Conservation (phyloP, 30 jellyfish, hydroid and myxozoan genomes). For the Cassiopea andromeda region DNA sequence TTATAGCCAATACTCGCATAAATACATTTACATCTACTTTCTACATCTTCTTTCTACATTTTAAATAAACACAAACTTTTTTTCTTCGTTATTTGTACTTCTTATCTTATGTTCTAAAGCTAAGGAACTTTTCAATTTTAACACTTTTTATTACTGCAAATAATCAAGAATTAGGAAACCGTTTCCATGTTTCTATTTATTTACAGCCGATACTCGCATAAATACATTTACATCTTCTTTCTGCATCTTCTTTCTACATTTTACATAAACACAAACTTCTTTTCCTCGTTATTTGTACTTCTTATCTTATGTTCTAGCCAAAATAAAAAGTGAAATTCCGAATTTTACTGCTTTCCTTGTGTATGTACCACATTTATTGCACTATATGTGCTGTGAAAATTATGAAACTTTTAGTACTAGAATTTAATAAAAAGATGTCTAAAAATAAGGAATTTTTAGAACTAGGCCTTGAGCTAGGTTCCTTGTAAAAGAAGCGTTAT, state of each 20-base stretch:
- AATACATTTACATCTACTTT: neutral
- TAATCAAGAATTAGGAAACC: neutral
- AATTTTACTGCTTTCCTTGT: neutral
- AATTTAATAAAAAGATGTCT: neutral
- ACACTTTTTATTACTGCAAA: neutral
- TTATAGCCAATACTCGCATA: neutral
- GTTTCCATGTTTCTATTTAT: neutral
- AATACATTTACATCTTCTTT: neutral
- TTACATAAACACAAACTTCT: too few relatives aligned
- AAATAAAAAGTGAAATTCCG: neutral
- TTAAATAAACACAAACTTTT: too few relatives aligned
- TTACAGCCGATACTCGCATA: neutral
- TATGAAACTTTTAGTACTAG: neutral
- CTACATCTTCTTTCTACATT: neutral
- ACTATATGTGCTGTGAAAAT: neutral
- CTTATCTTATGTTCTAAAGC: neutral
- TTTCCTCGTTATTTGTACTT: too few relatives aligned
- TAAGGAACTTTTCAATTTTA: too few relatives aligned
- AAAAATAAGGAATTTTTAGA: neutral
- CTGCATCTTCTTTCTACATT: neutral
- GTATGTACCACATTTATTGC: neutral
- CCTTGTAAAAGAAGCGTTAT: neutral
- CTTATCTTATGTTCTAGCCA: neutral
- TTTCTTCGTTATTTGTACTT: too few relatives aligned
- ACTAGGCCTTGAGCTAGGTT: neutral